phyloP scores from a whole-genome alignment of 2,113 vertebrate genomes.

The Malurus melanocephalus region DNA sequence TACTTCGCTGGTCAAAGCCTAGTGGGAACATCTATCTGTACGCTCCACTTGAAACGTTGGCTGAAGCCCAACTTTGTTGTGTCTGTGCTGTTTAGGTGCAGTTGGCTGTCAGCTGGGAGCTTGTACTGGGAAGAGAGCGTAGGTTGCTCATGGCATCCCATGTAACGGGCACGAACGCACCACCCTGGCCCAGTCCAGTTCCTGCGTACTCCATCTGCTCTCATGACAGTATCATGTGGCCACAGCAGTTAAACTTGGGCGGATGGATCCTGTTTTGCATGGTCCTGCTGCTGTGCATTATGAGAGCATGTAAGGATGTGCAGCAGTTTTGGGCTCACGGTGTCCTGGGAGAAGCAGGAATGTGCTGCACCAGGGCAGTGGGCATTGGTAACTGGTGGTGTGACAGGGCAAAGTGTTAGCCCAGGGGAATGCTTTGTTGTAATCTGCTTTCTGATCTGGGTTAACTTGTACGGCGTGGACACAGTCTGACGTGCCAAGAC shows the following conservation, averaged over 20 bases:
- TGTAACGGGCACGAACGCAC: not conserved
- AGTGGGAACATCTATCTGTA: conserved; percentile 10
- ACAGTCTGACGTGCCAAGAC: not conserved
- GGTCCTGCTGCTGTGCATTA: not conserved
- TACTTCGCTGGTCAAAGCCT: conserved; percentile 26
- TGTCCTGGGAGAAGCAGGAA: not conserved
- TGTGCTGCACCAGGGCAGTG: not conserved
- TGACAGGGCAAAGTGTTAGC: not conserved
- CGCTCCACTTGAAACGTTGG: not conserved
- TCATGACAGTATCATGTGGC: not conserved
- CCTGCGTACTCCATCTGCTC: not conserved
- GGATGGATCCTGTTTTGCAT: not conserved
- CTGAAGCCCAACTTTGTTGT: conserved; percentile 15
- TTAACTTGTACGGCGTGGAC: not conserved
- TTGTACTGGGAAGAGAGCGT: not conserved
- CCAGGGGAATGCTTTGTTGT: not conserved
- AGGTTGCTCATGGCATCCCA: not conserved
- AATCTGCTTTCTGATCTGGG: not conserved
- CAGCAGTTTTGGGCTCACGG: fast-evolving
- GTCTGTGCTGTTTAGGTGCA: not conserved
- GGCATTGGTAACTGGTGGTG: not conserved
- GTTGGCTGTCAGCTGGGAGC: not conserved
- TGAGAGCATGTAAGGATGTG: not conserved
- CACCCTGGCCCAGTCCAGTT: not conserved
- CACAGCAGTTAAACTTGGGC: not conserved